phyloP scores from a whole-genome alignment of 2,113 vertebrate genomes.

The Tinamus guttatus region DNA sequence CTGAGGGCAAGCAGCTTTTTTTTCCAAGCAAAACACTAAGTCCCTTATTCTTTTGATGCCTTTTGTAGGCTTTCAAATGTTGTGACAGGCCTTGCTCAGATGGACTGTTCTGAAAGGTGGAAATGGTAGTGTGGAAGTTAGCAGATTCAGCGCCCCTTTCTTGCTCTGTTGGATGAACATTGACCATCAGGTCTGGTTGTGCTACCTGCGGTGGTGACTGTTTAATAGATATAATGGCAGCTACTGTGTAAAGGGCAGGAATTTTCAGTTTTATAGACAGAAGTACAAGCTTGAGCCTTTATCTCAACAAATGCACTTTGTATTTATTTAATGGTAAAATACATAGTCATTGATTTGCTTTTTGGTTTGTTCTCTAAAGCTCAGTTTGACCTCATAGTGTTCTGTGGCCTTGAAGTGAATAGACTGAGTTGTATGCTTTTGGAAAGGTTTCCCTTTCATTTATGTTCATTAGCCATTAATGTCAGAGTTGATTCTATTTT shows the following conservation, averaged over 20 bases:
- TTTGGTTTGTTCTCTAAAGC: conserved; percentile 7
- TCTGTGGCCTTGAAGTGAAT: background rate
- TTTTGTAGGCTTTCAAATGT: background rate
- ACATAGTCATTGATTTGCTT: background rate
- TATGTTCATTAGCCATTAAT: background rate
- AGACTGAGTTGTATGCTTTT: background rate
- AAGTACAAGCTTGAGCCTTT: background rate
- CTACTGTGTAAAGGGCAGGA: background rate
- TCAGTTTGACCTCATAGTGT: background rate
- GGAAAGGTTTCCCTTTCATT: conserved; percentile 29
- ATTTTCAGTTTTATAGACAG: background rate
- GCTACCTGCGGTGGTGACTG: accelerated
- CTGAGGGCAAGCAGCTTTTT: background rate
- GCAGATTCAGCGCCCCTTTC: background rate
- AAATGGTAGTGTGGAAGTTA: background rate
- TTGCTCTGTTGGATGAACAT: background rate
- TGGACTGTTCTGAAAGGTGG: background rate
- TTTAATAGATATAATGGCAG: background rate
- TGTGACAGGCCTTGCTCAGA: background rate
- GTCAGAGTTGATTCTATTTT: background rate
- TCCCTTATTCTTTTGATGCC: background rate
- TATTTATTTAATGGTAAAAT: background rate
- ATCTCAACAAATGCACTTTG: background rate
- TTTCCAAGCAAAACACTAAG: background rate
- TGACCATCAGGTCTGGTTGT: background rate